Base-by-base conservation (phyloP, 2,797 vertebrate species). In the Pelochelys cantorii region DNA sequence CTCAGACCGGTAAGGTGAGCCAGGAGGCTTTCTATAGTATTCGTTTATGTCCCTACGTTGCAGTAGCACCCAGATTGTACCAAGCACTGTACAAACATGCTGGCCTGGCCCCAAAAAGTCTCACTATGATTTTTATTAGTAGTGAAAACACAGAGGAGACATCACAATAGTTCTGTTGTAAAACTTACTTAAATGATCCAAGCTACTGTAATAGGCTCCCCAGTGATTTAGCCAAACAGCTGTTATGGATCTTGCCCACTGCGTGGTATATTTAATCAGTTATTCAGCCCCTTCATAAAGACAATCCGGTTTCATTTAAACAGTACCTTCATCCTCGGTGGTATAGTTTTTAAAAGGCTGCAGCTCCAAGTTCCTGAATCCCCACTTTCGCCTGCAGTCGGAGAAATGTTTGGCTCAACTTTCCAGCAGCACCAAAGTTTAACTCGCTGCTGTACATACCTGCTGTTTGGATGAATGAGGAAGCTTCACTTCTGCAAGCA, bases 201-300 rank as follows among this genome's bases (percentile, higher is more conserved):
- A 60, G 62, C 90, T 1, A 0, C 93, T 84, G 93, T 91, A 94
- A 81, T 29, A 59, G 3, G 92, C 88, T 86, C 90, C 74, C 90
- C 74, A 84, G 31, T 87, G 93, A 91, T 81, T 93, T 95, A 87
- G 94, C 94, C 60, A 57, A 7, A 96, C 94, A 96, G 88, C 95
- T 96, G 93, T 48, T 88, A 89, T 88, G 89, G 62, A 84, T 3
- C 92, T 11, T 95, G 65, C 31, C 90, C 53, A 90, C 79, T 1
- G 77, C 74, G 89, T 82, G 20, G 27, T 5, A 79, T 88, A 78
- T 87, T 93, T 81, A 93, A 71, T 22, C 84, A 74, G n/a, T 79
- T 91, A 87, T 87, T 90, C 87, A 97, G 87, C 85, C 88, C 86
- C 15, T 78, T 37, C 93, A 53, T 94, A 93, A 97, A 90, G 92